A percentile compares a stretch with the other conserved stretches of the same genome.
Evolutionary conservation across 2,797 vertebrate genomes (phyloP).

Genomic region (Syngnathus acus): DNA sequence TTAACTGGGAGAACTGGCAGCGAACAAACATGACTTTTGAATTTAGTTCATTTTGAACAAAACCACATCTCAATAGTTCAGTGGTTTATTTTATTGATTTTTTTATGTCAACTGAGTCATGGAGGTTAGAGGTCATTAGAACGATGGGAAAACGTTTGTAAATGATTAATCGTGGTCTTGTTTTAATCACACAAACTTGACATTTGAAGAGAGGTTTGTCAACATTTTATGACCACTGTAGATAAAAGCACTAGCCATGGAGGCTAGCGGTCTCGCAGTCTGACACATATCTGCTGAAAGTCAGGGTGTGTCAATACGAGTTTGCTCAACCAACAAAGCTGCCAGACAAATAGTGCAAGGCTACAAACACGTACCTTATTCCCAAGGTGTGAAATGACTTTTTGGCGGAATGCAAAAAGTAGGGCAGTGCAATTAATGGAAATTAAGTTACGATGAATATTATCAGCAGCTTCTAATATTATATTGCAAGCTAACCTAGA

Average conservation of each 20-base stretch:
- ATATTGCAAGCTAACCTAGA: slow-evolving; percentile 45
- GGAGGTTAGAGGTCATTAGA: too few species aligned
- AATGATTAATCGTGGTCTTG: too few species aligned
- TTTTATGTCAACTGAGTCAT: too few species aligned
- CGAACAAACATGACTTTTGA: too few species aligned
- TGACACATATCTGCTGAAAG: slow-evolving; percentile 54
- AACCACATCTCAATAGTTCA: too few species aligned
- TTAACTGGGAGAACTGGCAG: too few species aligned
- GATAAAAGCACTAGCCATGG: slow-evolving; percentile 12
- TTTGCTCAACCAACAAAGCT: slow-evolving; percentile 57
- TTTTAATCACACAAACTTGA: too few species aligned
- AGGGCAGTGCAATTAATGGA: too few species aligned
- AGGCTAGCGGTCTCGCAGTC: slow-evolving; percentile 28
- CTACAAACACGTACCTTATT: slow-evolving; percentile 39
- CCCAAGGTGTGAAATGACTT: slow-evolving; percentile 28
- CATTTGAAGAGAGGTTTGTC: not conserved
- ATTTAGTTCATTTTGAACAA: too few species aligned
- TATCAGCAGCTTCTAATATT: slow-evolving; percentile 40
- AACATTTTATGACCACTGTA: not conserved
- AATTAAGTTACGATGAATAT: too few species aligned
- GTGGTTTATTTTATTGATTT: too few species aligned
- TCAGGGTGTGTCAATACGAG: slow-evolving; percentile 59
- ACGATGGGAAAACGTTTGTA: too few species aligned
- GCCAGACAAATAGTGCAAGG: slow-evolving; percentile 45
- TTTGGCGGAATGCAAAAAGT: slow-evolving; percentile 12